These are phyloP conservation scores for Anastrepha ludens DNA, from an alignment of 1,140 invertebrate species.

Conservation along the genomic window DNA sequence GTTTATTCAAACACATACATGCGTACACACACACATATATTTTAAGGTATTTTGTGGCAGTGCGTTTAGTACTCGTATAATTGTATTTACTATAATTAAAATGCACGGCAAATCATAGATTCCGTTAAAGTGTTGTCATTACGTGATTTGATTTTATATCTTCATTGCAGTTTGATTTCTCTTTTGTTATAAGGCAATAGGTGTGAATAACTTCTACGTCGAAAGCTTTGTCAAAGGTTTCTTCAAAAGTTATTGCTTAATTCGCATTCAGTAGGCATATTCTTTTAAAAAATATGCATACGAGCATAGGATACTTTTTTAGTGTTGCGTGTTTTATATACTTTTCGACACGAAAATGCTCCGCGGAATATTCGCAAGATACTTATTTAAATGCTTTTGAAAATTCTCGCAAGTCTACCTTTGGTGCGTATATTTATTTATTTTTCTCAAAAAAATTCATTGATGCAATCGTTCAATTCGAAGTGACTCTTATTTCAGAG, in stretches of 20 bases:
- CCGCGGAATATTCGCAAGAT: not conserved
- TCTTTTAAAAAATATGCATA: not conserved
- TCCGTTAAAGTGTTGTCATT: not conserved
- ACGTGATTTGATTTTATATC: conserved; percentile 23
- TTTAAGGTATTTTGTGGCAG: too few species aligned
- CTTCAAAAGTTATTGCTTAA: not conserved
- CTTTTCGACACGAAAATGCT: not conserved
- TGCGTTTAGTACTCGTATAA: too few species aligned
- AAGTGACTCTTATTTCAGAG: too few species aligned
- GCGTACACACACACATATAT: too few species aligned
- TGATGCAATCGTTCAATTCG: too few species aligned
- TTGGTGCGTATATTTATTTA: not conserved
- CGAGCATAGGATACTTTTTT: not conserved
- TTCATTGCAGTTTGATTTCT: not conserved
- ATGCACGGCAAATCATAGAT: not conserved
- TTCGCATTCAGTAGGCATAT: not conserved
- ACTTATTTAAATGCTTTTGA: not conserved
- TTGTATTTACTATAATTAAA: not conserved
- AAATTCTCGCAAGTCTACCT: not conserved
- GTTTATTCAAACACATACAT: too few species aligned
- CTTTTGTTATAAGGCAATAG: not conserved
- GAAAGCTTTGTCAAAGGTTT: not conserved
- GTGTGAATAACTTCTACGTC: not conserved
- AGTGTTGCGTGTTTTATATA: not conserved
- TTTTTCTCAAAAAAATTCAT: too few species aligned